A percentile compares a stretch with the other conserved stretches of the same genome.
These are phyloP conservation scores for Anaspis maculata DNA, from an alignment of 2,888 invertebrate genomes.

Conservation along the genomic window DNA sequence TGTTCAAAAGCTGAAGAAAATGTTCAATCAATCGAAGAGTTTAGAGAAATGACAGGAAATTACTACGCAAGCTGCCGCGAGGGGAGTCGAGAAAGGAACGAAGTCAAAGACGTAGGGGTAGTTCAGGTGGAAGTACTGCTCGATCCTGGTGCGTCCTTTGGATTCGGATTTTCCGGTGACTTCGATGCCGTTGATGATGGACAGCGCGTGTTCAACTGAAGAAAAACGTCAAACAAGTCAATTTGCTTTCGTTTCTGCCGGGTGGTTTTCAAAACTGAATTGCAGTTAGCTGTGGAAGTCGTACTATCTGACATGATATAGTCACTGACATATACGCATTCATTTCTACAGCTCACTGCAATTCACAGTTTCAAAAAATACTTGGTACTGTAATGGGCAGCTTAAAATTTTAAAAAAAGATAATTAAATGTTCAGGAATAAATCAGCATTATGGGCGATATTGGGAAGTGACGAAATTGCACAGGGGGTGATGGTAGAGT, in stretches of 20 bases:
- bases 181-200: conserved; percentile 5
- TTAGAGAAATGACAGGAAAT: conserved; percentile 10
- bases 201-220: conserved; percentile 18
- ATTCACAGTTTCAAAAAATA: no score
- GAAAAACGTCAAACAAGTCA: conserved; percentile 1
- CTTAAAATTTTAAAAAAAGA: no score
- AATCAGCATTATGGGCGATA: no score
- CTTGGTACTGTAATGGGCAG: no score
- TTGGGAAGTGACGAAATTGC: no score
- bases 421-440: no score
- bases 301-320: no score
- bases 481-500: no score
- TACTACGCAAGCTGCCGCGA: conserved; percentile 40
- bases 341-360: not conserved
- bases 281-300: no score
- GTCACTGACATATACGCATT: no score
- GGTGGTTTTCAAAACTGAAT: not conserved
- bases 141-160: conserved; percentile 1
- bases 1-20: conserved; percentile 9
- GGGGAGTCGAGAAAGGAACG: conserved; percentile 41
- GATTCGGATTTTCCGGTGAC: not conserved
- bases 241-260: not conserved
- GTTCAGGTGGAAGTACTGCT: conserved; percentile 16
- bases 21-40: not conserved
- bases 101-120: conserved; percentile 45